A percentile compares a stretch with the other conserved stretches of the same genome.
Evolutionary conservation across 2,888 invertebrate species (phyloP).

Genomic region (Melipona bicolor): DNA sequence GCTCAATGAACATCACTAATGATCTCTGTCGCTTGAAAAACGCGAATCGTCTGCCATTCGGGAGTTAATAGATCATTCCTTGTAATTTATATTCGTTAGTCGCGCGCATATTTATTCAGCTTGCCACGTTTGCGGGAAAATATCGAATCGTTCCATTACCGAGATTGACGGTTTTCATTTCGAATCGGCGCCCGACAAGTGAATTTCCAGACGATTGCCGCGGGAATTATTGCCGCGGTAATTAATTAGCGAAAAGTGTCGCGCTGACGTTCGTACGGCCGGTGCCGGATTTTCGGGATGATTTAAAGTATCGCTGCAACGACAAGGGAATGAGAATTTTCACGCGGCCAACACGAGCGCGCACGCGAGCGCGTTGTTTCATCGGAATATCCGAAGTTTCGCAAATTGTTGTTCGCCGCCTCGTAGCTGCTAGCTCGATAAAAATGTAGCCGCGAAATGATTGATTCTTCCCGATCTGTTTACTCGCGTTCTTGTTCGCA

Average conservation of each 20-base stretch:
- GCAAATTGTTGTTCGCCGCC: not conserved
- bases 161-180: slow-evolving; percentile 26
- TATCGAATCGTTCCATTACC: slow-evolving; percentile 26
- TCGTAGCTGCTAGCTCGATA: not conserved
- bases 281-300: not conserved
- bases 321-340: not conserved
- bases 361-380: not conserved
- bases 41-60: not conserved
- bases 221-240: slow-evolving; percentile 19
- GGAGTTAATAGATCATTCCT: not conserved
- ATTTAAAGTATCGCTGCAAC: slow-evolving; percentile 14
- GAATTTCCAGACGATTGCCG: slow-evolving; percentile 20
- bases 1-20: not conserved
- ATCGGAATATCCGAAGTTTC: not conserved
- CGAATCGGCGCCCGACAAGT: not conserved
- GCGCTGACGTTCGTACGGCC: not conserved
- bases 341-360: no score
- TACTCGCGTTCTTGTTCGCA: not conserved
- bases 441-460: slow-evolving; percentile 21
- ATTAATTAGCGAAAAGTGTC: slow-evolving; percentile 25
- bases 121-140: not conserved
- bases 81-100: not conserved
- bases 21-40: not conserved
- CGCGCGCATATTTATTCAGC: not conserved
- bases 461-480: slow-evolving; percentile 29